These are phyloP conservation scores for Neoscelio sp. DNA, from an alignment of 2,888 invertebrate genomes.

Conservation along the genomic window DNA sequence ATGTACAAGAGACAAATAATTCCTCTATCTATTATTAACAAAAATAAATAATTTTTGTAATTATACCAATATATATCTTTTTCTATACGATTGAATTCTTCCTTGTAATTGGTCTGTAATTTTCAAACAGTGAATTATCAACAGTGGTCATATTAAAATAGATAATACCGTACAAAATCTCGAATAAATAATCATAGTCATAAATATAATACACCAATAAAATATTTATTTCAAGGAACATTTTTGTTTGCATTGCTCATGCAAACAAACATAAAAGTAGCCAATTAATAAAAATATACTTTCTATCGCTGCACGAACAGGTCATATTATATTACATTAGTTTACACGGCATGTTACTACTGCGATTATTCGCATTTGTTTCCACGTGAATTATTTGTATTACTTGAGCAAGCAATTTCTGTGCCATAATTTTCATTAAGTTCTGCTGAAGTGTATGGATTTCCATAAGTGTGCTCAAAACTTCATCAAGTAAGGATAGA, in stretches of 20 bases:
- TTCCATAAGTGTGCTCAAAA: neutral
- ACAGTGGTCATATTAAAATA: too few species aligned
- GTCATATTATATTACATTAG: slow-evolving; percentile 28
- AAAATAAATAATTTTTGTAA: too few species aligned
- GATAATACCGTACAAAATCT: too few species aligned
- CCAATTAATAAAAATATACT: slow-evolving; percentile 7
- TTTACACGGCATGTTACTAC: slow-evolving; percentile 26
- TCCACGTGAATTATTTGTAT: slow-evolving; percentile 32
- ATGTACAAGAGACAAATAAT: too few species aligned
- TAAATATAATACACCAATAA: too few species aligned
- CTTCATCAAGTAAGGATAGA: too few species aligned
- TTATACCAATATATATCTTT: too few species aligned
- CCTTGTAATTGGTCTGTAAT: too few species aligned
- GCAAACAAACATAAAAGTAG: slow-evolving; percentile 4
- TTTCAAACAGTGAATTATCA: too few species aligned
- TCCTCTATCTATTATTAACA: too few species aligned
- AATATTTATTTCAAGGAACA: neutral
- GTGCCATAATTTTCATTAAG: slow-evolving; percentile 36
- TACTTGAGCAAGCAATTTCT: slow-evolving; percentile 31
- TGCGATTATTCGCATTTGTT: slow-evolving; percentile 33
- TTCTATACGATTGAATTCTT: too few species aligned
- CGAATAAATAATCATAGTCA: too few species aligned
- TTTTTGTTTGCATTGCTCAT: neutral
- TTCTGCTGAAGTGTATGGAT: slow-evolving; percentile 5
- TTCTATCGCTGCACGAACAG: neutral